These are phyloP conservation scores for Melanotaenia pygmaea DNA, from an alignment of 2,797 vertebrate genomes.

Conservation along the genomic window DNA sequence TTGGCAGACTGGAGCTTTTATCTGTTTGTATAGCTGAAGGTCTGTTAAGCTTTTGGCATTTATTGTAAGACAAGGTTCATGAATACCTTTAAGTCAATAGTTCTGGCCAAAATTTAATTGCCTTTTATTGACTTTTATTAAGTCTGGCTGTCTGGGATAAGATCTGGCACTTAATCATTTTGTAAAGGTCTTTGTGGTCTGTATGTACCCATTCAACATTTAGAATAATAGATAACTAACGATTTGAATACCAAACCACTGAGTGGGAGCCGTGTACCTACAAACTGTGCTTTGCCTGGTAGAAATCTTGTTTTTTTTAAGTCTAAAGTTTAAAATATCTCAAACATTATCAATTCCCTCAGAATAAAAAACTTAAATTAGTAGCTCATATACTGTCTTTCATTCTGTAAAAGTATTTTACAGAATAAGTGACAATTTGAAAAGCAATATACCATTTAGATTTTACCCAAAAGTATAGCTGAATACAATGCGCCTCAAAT, in stretches of 20 bases:
- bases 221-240: constrained; percentile 13
- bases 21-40: constrained; percentile 54
- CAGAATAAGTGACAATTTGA: background rate
- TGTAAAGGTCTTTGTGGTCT: constrained; percentile 45
- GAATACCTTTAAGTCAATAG: constrained; percentile 36
- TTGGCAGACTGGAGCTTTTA: constrained; percentile 53
- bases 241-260: constrained; percentile 13
- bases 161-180: constrained; percentile 36
- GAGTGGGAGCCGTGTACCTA: constrained; percentile 12
- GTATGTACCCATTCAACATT: constrained; percentile 33
- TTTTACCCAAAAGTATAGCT: background rate
- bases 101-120: constrained; percentile 44
- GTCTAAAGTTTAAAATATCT: constrained; percentile 1
- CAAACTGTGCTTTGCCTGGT: background rate
- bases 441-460: background rate
- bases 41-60: constrained; percentile 39
- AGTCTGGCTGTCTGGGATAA: constrained; percentile 38
- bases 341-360: background rate
- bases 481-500: background rate
- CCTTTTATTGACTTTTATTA: constrained; percentile 48
- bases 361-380: background rate
- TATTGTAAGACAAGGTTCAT: constrained; percentile 44
- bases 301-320: background rate
- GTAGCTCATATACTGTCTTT: background rate
- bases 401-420: background rate